Percentiles rank a stretch among this genome's conserved stretches.
phyloP scores from a whole-genome alignment of 2,113 vertebrate species.

The Oxygymnocypris stewartii region DNA sequence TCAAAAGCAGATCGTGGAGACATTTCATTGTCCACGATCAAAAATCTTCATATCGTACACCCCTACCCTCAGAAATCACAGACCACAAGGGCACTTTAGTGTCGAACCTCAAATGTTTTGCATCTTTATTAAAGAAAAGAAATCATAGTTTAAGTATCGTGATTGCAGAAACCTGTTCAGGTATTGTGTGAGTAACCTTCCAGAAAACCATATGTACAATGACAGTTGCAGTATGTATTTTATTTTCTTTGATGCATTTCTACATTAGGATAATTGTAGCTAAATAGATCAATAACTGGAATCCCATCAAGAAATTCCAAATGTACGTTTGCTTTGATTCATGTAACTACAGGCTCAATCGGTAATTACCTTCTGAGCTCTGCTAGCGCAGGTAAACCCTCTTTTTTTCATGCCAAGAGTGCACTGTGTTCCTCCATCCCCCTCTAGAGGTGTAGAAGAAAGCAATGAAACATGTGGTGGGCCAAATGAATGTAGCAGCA shows the following conservation, averaged over 20 bases:
- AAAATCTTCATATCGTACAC: too few species aligned
- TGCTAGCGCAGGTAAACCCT: background rate
- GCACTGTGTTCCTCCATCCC: background rate
- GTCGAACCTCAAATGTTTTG: background rate
- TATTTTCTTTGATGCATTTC: background rate
- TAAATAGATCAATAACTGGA: background rate
- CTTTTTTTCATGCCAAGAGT: background rate
- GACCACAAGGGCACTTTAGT: too few species aligned
- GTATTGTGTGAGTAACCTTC: background rate
- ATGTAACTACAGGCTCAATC: background rate
- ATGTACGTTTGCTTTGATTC: background rate
- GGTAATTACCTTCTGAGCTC: background rate
- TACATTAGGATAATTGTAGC: background rate
- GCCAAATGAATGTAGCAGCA: slow-evolving; percentile 66
- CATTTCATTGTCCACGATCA: too few species aligned
- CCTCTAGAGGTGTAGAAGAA: slow-evolving; percentile 11
- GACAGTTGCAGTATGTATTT: background rate
- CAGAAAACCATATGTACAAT: background rate
- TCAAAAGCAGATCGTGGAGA: too few species aligned
- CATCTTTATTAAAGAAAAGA: background rate
- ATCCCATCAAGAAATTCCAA: background rate
- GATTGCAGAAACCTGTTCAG: slow-evolving; percentile 14
- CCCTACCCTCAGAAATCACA: too few species aligned
- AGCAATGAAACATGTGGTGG: slow-evolving; percentile 30
- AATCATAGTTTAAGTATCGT: background rate